A percentile compares a stretch with the other conserved stretches of the same genome.
These are phyloP conservation scores for Colostygia pectinataria DNA, from an alignment of 2,888 invertebrate species.

Conservation along the genomic window DNA sequence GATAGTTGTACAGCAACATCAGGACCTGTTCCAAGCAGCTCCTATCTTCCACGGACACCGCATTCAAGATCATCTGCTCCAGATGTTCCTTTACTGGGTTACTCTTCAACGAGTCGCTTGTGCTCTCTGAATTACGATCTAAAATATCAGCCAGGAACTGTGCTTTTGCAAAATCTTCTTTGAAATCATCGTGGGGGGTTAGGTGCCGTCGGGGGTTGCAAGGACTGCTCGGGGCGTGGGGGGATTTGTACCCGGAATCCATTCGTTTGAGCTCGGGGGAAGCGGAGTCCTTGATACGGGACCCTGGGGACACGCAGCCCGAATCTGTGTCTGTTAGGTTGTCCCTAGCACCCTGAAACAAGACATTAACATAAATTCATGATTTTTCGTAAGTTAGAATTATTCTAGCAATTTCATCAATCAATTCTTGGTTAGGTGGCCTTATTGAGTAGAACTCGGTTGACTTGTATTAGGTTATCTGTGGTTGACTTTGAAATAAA, in stretches of 20 bases:
- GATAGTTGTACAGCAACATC: conserved; percentile 84
- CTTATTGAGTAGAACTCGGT: no score
- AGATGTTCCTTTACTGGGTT: conserved; percentile 77
- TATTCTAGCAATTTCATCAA: no score
- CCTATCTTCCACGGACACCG: conserved; percentile 82
- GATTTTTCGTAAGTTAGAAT: no score
- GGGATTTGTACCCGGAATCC: conserved; percentile 81
- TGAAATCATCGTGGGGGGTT: conserved; percentile 73
- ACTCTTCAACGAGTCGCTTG: conserved; percentile 72
- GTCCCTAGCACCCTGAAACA: conserved; percentile 74
- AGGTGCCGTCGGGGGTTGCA: conserved; percentile 66
- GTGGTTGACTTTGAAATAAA: no score
- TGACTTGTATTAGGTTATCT: no score
- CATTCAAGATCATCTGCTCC: conserved; percentile 78
- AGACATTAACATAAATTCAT: background rate
- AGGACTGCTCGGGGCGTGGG: conserved; percentile 72
- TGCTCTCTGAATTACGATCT: conserved; percentile 70
- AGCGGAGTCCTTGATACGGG: conserved; percentile 79
- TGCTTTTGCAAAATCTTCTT: conserved; percentile 77
- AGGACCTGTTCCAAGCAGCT: conserved; percentile 85
- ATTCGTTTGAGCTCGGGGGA: conserved; percentile 80
- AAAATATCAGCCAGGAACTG: conserved; percentile 73
- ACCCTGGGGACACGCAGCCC: conserved; percentile 80
- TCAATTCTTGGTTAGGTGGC: no score
- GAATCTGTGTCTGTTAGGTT: conserved; percentile 80